Percentiles rank a stretch among this genome's conserved stretches.
Evolutionary conservation across 2,888 invertebrate species (phyloP).

Genomic region (Drosophila limbata): DNA sequence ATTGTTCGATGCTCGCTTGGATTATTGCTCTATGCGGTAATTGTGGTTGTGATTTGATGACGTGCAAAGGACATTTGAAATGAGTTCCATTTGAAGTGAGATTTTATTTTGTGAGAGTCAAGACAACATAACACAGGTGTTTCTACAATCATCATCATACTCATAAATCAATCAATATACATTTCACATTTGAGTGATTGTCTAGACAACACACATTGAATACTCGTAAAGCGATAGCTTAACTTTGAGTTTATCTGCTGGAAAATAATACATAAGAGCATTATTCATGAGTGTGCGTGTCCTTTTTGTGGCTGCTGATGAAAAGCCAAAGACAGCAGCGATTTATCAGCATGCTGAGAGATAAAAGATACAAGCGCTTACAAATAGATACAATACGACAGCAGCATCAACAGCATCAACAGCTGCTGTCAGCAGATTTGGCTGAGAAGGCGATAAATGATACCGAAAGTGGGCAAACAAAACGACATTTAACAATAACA

Average conservation of each 20-base stretch:
- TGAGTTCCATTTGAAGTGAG: neutral
- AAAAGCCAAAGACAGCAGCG: conserved; percentile 51
- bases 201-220: neutral
- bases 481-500: conserved; percentile 36
- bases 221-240: neutral
- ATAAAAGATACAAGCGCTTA: conserved; percentile 53
- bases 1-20: conserved; percentile 56
- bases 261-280: conserved; percentile 1
- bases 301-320: conserved; percentile 38
- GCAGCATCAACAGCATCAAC: conserved; percentile 27
- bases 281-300: conserved; percentile 14
- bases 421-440: conserved; percentile 66
- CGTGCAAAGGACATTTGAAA: neutral
- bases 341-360: conserved; percentile 69
- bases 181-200: conserved; percentile 9
- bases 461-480: conserved; percentile 62
- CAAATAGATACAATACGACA: conserved; percentile 31
- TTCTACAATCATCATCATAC: neutral
- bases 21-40: conserved; percentile 32
- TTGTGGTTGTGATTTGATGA: conserved; percentile 27
- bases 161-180: neutral
- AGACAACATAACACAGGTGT: neutral
- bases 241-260: neutral
- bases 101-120: neutral
- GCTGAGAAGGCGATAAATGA: conserved; percentile 62